phyloP scores from a whole-genome alignment of 1,140 invertebrate genomes.

The Drosophila neocordata region DNA sequence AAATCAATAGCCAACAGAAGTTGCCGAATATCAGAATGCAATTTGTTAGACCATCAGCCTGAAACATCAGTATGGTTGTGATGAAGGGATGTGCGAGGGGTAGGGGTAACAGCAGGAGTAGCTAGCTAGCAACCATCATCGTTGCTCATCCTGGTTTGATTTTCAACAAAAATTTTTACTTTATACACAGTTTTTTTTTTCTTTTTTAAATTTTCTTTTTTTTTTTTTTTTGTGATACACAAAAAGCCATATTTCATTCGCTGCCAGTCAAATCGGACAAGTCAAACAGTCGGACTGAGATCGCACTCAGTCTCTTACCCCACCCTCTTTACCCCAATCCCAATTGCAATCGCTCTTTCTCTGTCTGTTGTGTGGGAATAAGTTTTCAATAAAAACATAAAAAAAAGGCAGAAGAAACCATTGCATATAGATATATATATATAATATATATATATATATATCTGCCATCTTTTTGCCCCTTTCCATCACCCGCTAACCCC shows the following conservation, averaged over 20 bases:
- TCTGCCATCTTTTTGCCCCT: background rate
- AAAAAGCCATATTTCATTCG: conserved; percentile 78
- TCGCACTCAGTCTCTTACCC: background rate
- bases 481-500: conserved; percentile 4
- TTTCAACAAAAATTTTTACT: conserved; percentile 49
- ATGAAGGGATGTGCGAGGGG: background rate
- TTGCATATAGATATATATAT: conserved; percentile 24
- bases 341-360: background rate
- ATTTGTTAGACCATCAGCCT: conserved; percentile 67
- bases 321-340: background rate
- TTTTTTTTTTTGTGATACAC: conserved; percentile 20
- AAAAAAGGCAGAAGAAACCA: conserved; percentile 39
- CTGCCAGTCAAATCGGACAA: conserved; percentile 79
- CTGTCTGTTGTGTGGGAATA: conserved; percentile 51
- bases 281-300: conserved; percentile 61
- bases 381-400: conserved; percentile 65
- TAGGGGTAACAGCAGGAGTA: background rate
- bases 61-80: background rate
- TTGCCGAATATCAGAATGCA: conserved; percentile 70
- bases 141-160: conserved; percentile 39
- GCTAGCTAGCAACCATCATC: background rate
- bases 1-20: conserved; percentile 75
- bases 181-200: conserved; percentile 13
- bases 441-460: conserved; percentile 14
- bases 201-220: background rate